Evolutionary conservation across 64 coral and sea anemone species (phyloP).

Genomic region (Montipora efflorescens): DNA sequence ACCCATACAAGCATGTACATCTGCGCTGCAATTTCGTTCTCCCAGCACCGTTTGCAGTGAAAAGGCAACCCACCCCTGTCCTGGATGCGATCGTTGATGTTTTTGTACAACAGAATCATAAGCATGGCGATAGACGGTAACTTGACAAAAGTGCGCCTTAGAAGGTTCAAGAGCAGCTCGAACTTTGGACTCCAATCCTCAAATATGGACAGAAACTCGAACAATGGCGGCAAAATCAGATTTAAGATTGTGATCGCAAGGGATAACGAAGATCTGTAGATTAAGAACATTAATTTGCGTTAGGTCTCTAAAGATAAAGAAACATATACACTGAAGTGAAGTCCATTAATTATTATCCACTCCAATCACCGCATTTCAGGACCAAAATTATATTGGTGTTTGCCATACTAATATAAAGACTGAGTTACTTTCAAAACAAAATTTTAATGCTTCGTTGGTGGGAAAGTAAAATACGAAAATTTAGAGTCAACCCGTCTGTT

Average conservation of each 20-base stretch:
- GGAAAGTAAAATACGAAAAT: too few relatives aligned
- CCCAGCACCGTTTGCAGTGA: constrained; percentile 83
- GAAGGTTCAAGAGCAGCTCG: constrained; percentile 77
- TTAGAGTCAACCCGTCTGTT: too few relatives aligned
- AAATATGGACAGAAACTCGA: constrained; percentile 90
- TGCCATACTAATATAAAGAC: too few relatives aligned
- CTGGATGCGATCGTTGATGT: constrained; percentile 24
- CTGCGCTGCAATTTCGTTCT: constrained; percentile 88
- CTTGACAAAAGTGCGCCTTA: constrained; percentile 82
- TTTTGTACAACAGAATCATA: constrained; percentile 72
- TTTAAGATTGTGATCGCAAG: constrained; percentile 89
- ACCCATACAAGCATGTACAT: constrained; percentile 98
- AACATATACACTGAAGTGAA: too few relatives aligned
- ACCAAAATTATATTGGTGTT: too few relatives aligned
- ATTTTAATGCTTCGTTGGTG: too few relatives aligned
- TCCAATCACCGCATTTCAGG: too few relatives aligned
- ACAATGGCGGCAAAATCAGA: constrained; percentile 74
- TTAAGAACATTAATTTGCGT: not conserved
- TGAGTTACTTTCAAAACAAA: too few relatives aligned
- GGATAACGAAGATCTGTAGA: constrained; percentile 55
- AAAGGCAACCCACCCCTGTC: not conserved
- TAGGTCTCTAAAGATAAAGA: not conserved
- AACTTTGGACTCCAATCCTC: constrained; percentile 80
- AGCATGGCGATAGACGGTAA: constrained; percentile 76
- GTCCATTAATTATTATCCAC: too few relatives aligned